Evolutionary conservation across 2,888 invertebrate genomes (phyloP).

Genomic region (Parthenolecanium corni): DNA sequence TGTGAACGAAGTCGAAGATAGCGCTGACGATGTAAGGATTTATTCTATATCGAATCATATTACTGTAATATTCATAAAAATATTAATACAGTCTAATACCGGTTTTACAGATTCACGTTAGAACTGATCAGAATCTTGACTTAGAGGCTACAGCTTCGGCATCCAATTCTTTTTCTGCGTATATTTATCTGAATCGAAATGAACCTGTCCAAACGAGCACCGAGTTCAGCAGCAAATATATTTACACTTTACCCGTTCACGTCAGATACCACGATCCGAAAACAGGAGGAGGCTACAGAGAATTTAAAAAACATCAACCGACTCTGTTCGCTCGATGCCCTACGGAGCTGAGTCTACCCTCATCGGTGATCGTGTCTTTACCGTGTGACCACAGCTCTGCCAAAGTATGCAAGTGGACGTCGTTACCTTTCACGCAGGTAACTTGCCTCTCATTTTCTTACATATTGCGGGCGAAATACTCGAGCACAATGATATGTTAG

Average conservation of each 20-base stretch:
- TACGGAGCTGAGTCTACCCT: not conserved
- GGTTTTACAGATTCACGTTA: conserved; percentile 7
- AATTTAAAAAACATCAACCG: conserved; percentile 9
- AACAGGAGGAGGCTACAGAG: conserved; percentile 14
- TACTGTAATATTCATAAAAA: not conserved
- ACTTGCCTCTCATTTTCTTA: not conserved
- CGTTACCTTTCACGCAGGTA: conserved; percentile 10
- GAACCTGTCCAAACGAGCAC: conserved; percentile 3
- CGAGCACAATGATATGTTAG: no score
- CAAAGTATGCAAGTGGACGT: conserved; percentile 13
- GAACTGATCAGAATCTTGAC: not conserved
- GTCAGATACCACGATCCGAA: conserved; percentile 23
- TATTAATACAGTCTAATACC: not conserved
- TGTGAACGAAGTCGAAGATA: not conserved
- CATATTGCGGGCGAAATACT: no score
- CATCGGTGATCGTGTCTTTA: not conserved
- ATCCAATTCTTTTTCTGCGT: conserved; percentile 3
- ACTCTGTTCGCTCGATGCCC: conserved; percentile 13
- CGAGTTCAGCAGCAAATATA: not conserved
- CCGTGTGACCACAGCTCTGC: conserved; percentile 5
- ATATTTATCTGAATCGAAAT: conserved; percentile 10
- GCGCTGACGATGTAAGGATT: not conserved
- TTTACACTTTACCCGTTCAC: conserved; percentile 3
- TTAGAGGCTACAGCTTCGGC: not conserved
- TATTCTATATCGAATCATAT: not conserved